Base-by-base conservation (phyloP, 2,797 vertebrate species). In the Limosa lapponica region DNA sequence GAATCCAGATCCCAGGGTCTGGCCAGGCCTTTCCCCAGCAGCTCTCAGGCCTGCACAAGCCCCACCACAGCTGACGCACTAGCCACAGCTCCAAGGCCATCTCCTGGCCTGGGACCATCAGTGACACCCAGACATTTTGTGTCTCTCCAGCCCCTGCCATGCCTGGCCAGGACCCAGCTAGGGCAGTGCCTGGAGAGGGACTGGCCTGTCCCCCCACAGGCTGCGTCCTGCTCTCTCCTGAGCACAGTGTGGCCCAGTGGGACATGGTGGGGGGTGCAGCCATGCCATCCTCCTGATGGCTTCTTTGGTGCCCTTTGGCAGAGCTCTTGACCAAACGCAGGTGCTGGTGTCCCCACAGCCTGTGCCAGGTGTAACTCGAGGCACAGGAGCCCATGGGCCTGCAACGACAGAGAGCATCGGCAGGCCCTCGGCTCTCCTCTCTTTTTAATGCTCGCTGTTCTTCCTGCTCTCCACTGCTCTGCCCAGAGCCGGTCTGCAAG, bases 281-380 rank as follows among this genome's bases (percentile, higher is more conserved):
- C 3, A 0, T 43, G 39, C 5, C 32, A 43, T 34, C 64, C 52
- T 55, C 39, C 17, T 15, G 39, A 27, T 6, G 4, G 4, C 51
- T 43, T 34, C 51, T 28, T 27, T 20, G 52, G 52, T 27, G 39
- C 36, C 7, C 51, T n/a, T 9, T 34, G 32, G 32, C 32, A 57
- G 10, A 57, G 24, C 24, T 6, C 52, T 16, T 28, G 32, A 20
- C 16, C 39, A 44, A 57, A 34, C 7, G 39, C 39, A 16, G 39
- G 23, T 32, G 18, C 24, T 73, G 24, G 18, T 20, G 51, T 27
- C 24, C 39, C 39, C 32, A 34, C 24, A n/a, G 69, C 52, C 51
- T 0, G 5, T 44, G 32, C 24, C 70, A 34, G 39, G 4, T 28
- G 52, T n/a, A 32, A 14, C 69, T n/a, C 0, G 5, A 54, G 51